Conservation (phyloP, 1,140 invertebrate genomes). For the Batillaria attramentaria region DNA sequence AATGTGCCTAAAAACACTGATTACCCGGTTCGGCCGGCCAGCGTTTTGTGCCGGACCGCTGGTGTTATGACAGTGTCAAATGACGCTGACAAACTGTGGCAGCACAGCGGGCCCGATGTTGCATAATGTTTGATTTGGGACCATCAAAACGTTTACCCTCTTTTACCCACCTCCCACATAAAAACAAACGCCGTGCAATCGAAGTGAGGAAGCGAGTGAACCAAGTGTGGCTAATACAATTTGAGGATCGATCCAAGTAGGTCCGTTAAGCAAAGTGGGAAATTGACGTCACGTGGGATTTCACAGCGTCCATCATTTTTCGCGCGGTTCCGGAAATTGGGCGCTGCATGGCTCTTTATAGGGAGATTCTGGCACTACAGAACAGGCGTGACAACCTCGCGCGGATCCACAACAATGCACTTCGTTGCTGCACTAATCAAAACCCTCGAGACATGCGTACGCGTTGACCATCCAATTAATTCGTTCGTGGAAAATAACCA, state of each 20-base stretch:
- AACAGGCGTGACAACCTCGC: background rate
- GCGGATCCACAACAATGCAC: no score
- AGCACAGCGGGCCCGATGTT: background rate
- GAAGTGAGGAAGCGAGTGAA: background rate
- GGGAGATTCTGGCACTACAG: background rate
- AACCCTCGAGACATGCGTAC: no score
- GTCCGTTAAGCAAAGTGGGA: conserved; percentile 20
- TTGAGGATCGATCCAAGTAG: conserved; percentile 17
- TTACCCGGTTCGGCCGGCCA: background rate
- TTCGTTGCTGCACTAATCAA: no score
- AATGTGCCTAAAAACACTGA: background rate
- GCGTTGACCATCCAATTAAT: no score
- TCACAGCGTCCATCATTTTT: conserved; percentile 21
- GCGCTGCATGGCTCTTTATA: conserved; percentile 1
- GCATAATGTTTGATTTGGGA: background rate
- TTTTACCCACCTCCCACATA: background rate
- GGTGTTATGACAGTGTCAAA: no score
- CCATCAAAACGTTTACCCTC: conserved; percentile 7
- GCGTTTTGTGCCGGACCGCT: background rate
- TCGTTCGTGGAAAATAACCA: no score
- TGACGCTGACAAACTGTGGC: background rate
- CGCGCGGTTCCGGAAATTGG: conserved; percentile 21
- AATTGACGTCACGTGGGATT: conserved; percentile 20
- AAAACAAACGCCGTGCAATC: background rate
- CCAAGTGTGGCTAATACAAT: conserved; percentile 24